Base-by-base conservation (phyloP, 1,140 invertebrate genomes). In the Orchesella cincta region DNA sequence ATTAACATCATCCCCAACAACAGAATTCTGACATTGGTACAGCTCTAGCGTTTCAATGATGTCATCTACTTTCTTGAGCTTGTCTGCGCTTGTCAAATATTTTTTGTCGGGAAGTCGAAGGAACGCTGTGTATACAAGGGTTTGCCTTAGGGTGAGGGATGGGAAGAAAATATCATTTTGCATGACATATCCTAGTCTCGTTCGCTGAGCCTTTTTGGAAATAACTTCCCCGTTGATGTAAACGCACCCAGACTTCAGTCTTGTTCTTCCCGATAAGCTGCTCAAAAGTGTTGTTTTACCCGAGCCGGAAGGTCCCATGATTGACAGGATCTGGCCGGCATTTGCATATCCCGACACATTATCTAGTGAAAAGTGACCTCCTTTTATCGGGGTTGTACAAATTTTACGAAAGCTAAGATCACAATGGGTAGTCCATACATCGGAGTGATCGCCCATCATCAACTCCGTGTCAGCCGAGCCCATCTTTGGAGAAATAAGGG, bases 211-310 rank as follows among this genome's bases (percentile, higher is more conserved):
- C 46, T 83, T 79, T 73, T 87, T 87, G 70, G 83, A 85, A 5
- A 88, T 35, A n/a, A 78, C 75, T 36, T 83, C 78, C 12, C 85
- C 85, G 76, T 86, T 86, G 8, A 88, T 76, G 31, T 83, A 84
- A 35, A 88, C 84, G 18, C 77, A 76, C 16, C 88, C 87, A 54
- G 82, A 79, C 14, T 81, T 14, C 2, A 78, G 20, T 26, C 79
- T 75, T 18, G 82, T 51, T 20, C 85, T 80, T 1, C 84, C 88
- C 75, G 80, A 86, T 78, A 85, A 83, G 31, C 74, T 75, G 78
- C 87, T 87, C 1, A 89, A 78, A 1, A 89, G 81, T 12, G 87
- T 87, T 0, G 88, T 88, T 81, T 89, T 89, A 3, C 88, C 88
- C 54, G 84, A 85, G 23, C 87, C 87, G 87, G 84, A 85, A 18